Base-by-base conservation (phyloP, 2,797 vertebrate species). In the Halcyon smyrnensis region DNA sequence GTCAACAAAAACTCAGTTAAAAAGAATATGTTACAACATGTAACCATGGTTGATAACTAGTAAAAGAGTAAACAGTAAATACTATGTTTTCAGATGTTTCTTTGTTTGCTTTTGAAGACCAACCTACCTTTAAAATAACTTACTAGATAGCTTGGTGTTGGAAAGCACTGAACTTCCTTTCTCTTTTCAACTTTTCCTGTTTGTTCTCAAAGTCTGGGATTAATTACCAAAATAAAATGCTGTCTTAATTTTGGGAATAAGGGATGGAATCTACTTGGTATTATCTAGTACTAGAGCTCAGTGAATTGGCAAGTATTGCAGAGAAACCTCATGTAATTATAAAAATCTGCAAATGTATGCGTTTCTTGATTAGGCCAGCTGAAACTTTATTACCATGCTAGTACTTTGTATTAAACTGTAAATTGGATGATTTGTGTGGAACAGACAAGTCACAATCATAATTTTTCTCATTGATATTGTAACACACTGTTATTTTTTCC, bases 321-420 rank as follows among this genome's bases (percentile, higher is more conserved):
- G 74, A 95, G 85, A 94, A 92, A 94, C 82, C 36, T 41, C 20
- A 20, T 87, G 12, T 92, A 90, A 69, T 94, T 92, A 90, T 27
- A 76, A 94, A 96, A 85, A 94, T 94, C 46, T 97, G 73, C 74
- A 96, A 94, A 56, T 96, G 13, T 74, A 92, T 97, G 87, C 95
- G 51, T 60, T 88, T 71, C 73, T 94, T 97, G 90, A 97, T 97
- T 97, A 95, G 89, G 23, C 79, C 86, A 95, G 85, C 67, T 94
- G 96, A 97, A 91, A 39, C 32, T 81, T 93, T 93, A 69, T 96
- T 91, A 92, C 90, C 91, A 50, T 95, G 86, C 54, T 97, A 81
- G 87, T 83, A 81, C 85, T 91, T 96, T 96, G 37, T 94, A 83
- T 63, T 91, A 77, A 96, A 57, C 90, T 95, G 43, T 74, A 92